A percentile compares a stretch with the other conserved stretches of the same genome.
Conservation (phyloP, 2,113 vertebrate genomes). For the Equus quagga region DNA sequence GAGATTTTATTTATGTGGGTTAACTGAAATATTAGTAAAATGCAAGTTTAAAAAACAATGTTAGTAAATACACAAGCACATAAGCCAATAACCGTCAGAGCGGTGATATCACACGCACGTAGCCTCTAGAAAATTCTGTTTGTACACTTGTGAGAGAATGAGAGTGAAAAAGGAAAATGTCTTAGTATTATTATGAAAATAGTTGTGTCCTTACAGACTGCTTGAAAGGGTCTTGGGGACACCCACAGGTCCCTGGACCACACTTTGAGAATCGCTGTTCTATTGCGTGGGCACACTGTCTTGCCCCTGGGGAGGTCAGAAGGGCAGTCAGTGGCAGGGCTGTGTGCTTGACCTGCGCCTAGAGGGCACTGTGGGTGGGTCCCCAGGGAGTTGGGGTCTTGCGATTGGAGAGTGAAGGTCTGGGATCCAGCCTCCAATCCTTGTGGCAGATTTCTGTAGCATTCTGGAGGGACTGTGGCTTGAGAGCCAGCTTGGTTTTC, state of each 20-base stretch:
- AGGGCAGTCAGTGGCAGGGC: neutral
- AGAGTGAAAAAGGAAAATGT: neutral
- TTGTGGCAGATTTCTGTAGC: fast-evolving
- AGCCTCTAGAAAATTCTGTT: neutral
- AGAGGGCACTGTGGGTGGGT: neutral
- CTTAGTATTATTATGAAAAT: neutral
- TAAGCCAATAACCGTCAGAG: neutral
- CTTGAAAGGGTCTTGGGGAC: neutral
- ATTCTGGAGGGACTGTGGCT: neutral
- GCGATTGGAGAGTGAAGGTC: neutral
- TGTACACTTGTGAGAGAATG: neutral
- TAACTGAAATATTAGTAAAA: neutral
- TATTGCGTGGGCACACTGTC: neutral
- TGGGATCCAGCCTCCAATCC: neutral
- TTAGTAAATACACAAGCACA: neutral
- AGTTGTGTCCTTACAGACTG: neutral
- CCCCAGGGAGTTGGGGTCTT: neutral
- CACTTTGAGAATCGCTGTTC: neutral
- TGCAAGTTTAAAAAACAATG: neutral
- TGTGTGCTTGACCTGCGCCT: neutral
- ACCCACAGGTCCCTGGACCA: neutral
- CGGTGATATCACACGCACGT: neutral
- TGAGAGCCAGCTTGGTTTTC: neutral
- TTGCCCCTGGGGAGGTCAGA: neutral
- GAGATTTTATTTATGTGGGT: neutral